phyloP scores from a whole-genome alignment of 2,797 vertebrate species.

The Apogon hyalosoma region DNA sequence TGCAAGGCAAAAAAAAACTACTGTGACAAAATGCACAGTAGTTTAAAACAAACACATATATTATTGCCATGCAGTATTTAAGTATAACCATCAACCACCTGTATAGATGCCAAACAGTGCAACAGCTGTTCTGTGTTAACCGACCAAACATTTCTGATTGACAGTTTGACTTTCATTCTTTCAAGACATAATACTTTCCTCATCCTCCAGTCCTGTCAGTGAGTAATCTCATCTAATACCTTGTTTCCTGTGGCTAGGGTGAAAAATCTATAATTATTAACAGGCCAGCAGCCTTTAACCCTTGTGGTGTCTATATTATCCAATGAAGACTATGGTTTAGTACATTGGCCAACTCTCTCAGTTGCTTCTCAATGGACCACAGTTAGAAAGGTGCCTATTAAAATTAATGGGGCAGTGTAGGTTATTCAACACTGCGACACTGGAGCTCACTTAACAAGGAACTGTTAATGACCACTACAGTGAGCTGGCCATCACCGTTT shows the following conservation, averaged over 20 bases:
- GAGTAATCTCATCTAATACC: constrained; percentile 34
- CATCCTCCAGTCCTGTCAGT: constrained; percentile 34
- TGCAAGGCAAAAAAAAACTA: constrained; percentile 22
- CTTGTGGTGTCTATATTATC: constrained; percentile 38
- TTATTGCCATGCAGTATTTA: constrained; percentile 2
- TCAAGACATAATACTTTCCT: background rate
- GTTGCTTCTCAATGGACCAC: constrained; percentile 48
- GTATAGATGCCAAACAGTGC: constrained; percentile 11
- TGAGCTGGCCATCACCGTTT: constrained; percentile 50
- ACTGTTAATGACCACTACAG: constrained; percentile 62
- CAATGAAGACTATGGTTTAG: constrained; percentile 39
- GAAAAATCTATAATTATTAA: constrained; percentile 66
- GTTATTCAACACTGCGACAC: constrained; percentile 65
- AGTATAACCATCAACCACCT: constrained; percentile 4
- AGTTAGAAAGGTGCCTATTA: constrained; percentile 76
- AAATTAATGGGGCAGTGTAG: constrained; percentile 75
- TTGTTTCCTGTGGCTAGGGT: constrained; percentile 36
- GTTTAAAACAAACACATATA: background rate
- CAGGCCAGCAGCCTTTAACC: constrained; percentile 54
- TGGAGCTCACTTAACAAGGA: constrained; percentile 62
- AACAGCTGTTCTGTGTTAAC: constrained; percentile 38
- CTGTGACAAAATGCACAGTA: constrained; percentile 4
- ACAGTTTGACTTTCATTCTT: constrained; percentile 17
- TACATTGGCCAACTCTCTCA: constrained; percentile 27
- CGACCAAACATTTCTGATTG: constrained; percentile 30